Conservation (phyloP, 1,140 invertebrate genomes). For the Hetaerina americana region DNA sequence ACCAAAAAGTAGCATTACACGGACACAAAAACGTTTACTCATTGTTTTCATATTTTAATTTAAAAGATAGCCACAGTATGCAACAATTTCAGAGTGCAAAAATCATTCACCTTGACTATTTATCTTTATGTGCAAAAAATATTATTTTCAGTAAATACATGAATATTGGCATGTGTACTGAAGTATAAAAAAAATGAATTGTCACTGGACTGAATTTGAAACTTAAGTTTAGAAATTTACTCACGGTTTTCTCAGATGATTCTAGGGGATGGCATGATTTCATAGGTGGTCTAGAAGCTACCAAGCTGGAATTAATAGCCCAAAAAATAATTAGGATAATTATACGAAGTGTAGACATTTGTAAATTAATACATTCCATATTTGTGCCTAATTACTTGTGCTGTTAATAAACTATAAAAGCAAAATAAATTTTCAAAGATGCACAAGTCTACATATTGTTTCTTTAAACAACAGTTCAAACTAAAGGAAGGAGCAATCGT, state of each 20-base stretch:
- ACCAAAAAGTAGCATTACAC: too few species aligned
- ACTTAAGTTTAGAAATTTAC: too few species aligned
- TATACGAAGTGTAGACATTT: not conserved
- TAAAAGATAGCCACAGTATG: not conserved
- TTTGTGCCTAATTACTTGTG: not conserved
- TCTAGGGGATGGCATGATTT: slow-evolving; percentile 28
- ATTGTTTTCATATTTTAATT: slow-evolving; percentile 8
- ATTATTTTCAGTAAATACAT: slow-evolving; percentile 16
- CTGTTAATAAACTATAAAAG: not conserved
- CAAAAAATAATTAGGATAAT: not conserved
- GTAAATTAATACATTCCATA: not conserved
- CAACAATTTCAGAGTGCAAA: slow-evolving; percentile 2
- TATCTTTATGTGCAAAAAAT: slow-evolving; percentile 8
- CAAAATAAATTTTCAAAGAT: not conserved
- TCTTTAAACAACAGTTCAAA: not conserved
- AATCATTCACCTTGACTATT: slow-evolving; percentile 1
- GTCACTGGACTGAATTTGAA: too few species aligned
- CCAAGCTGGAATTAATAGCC: slow-evolving; percentile 10
- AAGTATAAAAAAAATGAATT: slow-evolving; percentile 3
- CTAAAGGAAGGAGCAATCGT: not conserved
- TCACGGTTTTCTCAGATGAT: slow-evolving; percentile 29
- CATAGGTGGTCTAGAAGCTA: slow-evolving; percentile 14
- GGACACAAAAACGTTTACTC: too few species aligned
- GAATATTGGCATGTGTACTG: slow-evolving; percentile 5
- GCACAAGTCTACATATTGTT: not conserved